These are phyloP conservation scores for Prosopocoilus inquinatus DNA, from an alignment of 2,888 invertebrate species.

Conservation along the genomic window DNA sequence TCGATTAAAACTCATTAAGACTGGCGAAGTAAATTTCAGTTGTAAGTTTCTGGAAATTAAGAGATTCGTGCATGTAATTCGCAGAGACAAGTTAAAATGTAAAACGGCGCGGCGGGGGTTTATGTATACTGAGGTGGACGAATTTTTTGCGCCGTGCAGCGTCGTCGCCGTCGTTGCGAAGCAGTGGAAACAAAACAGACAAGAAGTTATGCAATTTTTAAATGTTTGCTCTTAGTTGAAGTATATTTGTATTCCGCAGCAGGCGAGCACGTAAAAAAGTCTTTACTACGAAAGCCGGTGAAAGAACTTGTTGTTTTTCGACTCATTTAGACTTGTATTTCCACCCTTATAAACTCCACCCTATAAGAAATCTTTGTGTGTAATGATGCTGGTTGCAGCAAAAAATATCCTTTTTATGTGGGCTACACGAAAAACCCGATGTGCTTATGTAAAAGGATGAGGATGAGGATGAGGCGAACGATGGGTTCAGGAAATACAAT, in stretches of 20 bases:
- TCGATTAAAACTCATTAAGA: too few relatives aligned
- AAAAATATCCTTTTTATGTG: conserved; percentile 3
- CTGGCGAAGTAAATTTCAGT: too few relatives aligned
- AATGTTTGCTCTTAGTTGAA: conserved; percentile 13
- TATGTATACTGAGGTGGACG: background rate
- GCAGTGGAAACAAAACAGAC: conserved; percentile 10
- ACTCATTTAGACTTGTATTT: conserved; percentile 24
- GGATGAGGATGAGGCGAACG: too few relatives aligned
- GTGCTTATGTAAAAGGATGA: too few relatives aligned
- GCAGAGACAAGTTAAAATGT: too few relatives aligned
- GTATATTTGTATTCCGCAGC: conserved; percentile 13
- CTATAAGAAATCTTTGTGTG: conserved; percentile 24
- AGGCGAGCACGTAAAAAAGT: conserved; percentile 3
- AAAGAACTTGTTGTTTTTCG: conserved; percentile 24
- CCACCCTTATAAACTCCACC: conserved; percentile 25
- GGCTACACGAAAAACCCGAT: conserved; percentile 1
- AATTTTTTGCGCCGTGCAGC: background rate
- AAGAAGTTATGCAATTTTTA: conserved; percentile 16
- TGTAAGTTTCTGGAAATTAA: too few relatives aligned
- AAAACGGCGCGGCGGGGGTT: background rate
- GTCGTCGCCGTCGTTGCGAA: background rate
- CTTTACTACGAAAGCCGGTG: conserved; percentile 8
- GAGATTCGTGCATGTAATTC: too few relatives aligned
- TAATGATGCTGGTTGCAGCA: conserved; percentile 24
- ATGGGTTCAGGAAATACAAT: conserved; percentile 12